Percentiles rank a stretch among this genome's conserved stretches.
Evolutionary conservation across 1,140 invertebrate species (phyloP).

Genomic region (Argopecten irradians): DNA sequence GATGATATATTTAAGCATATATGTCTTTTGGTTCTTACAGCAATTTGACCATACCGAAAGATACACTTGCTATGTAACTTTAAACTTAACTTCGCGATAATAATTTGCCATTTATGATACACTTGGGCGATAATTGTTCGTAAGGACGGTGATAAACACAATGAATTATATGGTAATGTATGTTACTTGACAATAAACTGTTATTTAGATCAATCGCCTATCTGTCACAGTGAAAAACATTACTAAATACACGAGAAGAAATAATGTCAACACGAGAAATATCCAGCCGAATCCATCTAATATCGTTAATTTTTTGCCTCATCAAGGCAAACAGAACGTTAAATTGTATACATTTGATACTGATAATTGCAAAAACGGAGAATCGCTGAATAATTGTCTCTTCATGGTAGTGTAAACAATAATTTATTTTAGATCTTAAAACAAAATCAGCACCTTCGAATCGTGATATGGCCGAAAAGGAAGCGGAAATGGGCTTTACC

Average conservation of each 20-base stretch:
- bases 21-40: too few species aligned
- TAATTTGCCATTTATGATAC: neutral
- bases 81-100: neutral
- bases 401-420: neutral
- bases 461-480: slow-evolving; percentile 43
- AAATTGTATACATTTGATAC: neutral
- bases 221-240: neutral
- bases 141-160: too few species aligned
- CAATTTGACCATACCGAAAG: neutral
- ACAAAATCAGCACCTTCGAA: neutral
- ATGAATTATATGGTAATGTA: too few species aligned
- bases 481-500: slow-evolving; percentile 28
- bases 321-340: neutral
- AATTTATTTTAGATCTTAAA: neutral
- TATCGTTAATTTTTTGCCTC: neutral
- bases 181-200: too few species aligned
- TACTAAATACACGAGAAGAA: neutral
- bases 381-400: slow-evolving; percentile 33
- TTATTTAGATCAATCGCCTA: too few species aligned
- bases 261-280: neutral
- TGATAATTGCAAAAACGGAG: neutral
- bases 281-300: neutral
- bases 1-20: neutral
- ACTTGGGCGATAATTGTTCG: too few species aligned
- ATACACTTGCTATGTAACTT: neutral